phyloP scores from a whole-genome alignment of 2,113 vertebrate genomes.

The Euleptes europaea region DNA sequence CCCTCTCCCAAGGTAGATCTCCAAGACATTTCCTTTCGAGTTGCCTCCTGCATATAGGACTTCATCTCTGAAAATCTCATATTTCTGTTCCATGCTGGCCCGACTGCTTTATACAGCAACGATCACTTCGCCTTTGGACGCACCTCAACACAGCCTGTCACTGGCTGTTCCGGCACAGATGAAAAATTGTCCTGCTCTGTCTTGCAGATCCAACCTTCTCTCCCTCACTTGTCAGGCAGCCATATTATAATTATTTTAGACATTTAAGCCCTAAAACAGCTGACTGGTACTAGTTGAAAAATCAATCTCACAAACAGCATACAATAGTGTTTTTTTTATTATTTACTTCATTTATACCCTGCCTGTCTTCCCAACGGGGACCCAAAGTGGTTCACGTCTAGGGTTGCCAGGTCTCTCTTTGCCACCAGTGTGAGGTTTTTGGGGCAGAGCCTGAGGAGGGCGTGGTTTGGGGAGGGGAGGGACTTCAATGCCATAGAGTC shows the following conservation, averaged over 20 bases:
- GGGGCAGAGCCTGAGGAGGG: too few species aligned
- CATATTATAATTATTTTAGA: too few species aligned
- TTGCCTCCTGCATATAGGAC: neutral
- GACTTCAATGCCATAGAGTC: too few species aligned
- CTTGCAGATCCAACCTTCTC: slow-evolving; percentile 37
- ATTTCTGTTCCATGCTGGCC: slow-evolving; percentile 18
- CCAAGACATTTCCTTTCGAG: neutral
- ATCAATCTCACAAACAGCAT: neutral
- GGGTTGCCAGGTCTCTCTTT: too few species aligned
- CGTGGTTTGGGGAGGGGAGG: too few species aligned
- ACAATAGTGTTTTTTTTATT: too few species aligned
- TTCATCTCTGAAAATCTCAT: neutral
- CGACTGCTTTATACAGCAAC: neutral
- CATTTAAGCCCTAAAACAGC: too few species aligned
- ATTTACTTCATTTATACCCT: too few species aligned
- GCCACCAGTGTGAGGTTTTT: too few species aligned
- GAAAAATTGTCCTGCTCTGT: slow-evolving; percentile 24
- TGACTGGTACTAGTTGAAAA: neutral
- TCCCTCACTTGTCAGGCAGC: neutral
- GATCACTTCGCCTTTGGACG: neutral
- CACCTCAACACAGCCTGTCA: slow-evolving; percentile 50
- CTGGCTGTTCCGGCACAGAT: slow-evolving; percentile 23
- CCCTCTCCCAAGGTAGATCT: neutral
- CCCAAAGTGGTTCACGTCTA: too few species aligned
- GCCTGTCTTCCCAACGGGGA: too few species aligned